Base-by-base conservation (phyloP, 2,888 invertebrate species). In the Limnephilus auricula region DNA sequence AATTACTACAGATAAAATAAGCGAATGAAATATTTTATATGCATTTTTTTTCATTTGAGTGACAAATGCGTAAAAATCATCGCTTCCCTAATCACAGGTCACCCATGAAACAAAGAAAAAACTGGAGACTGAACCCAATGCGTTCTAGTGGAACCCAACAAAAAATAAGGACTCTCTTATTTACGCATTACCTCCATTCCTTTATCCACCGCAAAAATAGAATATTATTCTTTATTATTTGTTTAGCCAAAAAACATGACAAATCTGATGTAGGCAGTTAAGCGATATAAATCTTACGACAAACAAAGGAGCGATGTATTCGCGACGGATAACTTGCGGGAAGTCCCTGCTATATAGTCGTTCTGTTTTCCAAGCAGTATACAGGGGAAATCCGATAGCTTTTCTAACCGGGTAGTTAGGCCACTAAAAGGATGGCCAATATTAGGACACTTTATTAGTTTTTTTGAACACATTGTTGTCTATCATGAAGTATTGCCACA, bases 231-330 rank as follows among this genome's bases (percentile, higher is more conserved):
- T 37, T 79, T 89, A 89, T 79, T 89, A 89, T 79, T 79, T 89
- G 89, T 79, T 79, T 79, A 79, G 4, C 89, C 89, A 89, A 79
- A 89, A 88, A 79, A 89, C 89, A 89, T 79, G 79, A 89, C 89
- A 89, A 89, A 89, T 89, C 79, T 89, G 79, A 89, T 89, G 79
- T 79, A 89, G 37, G 79, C 89, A 89, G 37, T 89, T 79, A 79
- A 15, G 40, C 5, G 31, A 30, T 4, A 40, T 79, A 79, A 89
- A 30, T 89, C 40, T 40, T n/a, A 25, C 5, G 18, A 34, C 89
- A 89, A 89, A 89, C 86, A 86, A 86, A 65, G 32, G 30, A 50
- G 86, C 65, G 86, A 86, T 65, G 13, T 65, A 84, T 84, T 32
- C 25, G 32, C 15, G 30, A 2, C 6, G 30, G 32, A 32, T 32